These are phyloP conservation scores for Graptemys geographica DNA, from an alignment of 2,797 vertebrate species.

Conservation along the genomic window DNA sequence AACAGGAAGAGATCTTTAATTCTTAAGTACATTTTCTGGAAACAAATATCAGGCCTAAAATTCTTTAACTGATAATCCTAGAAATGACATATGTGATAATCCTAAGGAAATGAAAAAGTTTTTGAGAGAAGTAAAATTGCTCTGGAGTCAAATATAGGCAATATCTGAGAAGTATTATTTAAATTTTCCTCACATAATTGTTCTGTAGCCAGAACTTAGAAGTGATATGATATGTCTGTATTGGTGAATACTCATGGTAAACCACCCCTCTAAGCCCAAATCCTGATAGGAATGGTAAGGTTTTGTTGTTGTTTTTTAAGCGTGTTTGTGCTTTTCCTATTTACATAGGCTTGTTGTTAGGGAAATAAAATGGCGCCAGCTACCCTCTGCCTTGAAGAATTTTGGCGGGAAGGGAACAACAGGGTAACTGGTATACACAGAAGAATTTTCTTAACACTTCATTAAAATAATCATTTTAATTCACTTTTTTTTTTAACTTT, in stretches of 20 bases:
- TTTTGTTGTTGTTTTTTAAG: neutral
- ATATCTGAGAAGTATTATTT: neutral
- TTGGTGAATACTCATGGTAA: no score
- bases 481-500: conserved; percentile 17
- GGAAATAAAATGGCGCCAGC: neutral
- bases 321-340: neutral
- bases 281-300: neutral
- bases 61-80: neutral
- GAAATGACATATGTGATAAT: neutral
- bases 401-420: no score
- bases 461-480: conserved; percentile 56
- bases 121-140: neutral
- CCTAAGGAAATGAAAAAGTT: neutral
- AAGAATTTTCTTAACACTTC: conserved; percentile 45
- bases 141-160: neutral
- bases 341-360: neutral
- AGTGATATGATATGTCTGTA: neutral
- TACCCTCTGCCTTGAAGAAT: no score
- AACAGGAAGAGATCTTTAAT: neutral
- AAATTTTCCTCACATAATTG: neutral
- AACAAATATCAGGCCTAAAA: neutral
- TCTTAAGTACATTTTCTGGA: neutral
- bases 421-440: neutral
- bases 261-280: neutral
- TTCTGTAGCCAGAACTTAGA: neutral